A percentile compares a stretch with the other conserved stretches of the same genome.
Evolutionary conservation across 2,888 invertebrate genomes (phyloP).

Genomic region (Rhingia campestris): DNA sequence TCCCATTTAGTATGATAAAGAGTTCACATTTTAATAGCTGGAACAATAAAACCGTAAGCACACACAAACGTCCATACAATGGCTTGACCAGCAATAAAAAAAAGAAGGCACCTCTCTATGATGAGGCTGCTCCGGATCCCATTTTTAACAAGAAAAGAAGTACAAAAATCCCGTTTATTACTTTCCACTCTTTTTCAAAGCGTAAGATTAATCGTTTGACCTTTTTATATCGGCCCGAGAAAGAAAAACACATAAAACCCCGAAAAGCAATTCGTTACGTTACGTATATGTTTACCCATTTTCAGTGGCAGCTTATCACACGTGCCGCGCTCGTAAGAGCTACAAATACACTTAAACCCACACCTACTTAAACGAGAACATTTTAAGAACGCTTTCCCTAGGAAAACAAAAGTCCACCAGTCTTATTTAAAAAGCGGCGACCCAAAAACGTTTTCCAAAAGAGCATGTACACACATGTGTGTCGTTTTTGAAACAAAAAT

Average conservation of each 20-base stretch:
- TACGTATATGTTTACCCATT: not conserved
- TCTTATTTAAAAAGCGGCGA: too few species aligned
- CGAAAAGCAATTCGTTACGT: constrained; percentile 5
- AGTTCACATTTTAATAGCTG: too few species aligned
- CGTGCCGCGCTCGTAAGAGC: not conserved
- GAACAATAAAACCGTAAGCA: too few species aligned
- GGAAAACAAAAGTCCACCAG: too few species aligned
- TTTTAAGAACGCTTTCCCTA: not conserved
- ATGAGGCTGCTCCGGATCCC: too few species aligned
- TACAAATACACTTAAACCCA: constrained; percentile 19
- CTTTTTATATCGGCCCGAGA: constrained; percentile 23
- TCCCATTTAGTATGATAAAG: too few species aligned
- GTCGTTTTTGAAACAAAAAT: not conserved
- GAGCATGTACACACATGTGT: not conserved
- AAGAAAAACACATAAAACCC: constrained; percentile 11
- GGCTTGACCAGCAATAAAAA: too few species aligned
- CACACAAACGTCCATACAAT: too few species aligned
- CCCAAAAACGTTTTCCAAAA: too few species aligned
- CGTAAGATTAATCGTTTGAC: constrained; percentile 19
- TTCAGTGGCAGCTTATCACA: constrained; percentile 22
- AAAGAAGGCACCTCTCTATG: too few species aligned
- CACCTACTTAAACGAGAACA: constrained; percentile 24
- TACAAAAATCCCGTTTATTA: constrained; percentile 1
- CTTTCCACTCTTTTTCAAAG: constrained; percentile 5
- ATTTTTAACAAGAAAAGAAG: not conserved